These are phyloP conservation scores for Antennarius maculatus DNA, from an alignment of 2,797 vertebrate species.

Conservation along the genomic window DNA sequence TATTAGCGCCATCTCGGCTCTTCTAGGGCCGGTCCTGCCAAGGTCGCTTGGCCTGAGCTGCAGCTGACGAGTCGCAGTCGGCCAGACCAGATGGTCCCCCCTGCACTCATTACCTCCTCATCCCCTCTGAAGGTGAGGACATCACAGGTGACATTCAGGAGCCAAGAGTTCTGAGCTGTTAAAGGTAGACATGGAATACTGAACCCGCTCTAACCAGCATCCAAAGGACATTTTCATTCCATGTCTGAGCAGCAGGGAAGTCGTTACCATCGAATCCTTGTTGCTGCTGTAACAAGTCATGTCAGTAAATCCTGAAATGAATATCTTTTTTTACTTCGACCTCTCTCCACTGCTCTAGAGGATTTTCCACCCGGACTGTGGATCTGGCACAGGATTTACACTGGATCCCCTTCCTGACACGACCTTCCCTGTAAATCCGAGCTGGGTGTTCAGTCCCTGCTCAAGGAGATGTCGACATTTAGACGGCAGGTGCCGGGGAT, in stretches of 20 bases:
- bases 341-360: too few species aligned
- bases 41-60: constrained; percentile 77
- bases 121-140: constrained; percentile 75
- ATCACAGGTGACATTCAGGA: constrained; percentile 67
- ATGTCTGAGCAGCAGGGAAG: neutral
- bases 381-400: too few species aligned
- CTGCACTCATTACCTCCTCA: constrained; percentile 67
- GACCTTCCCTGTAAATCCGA: too few species aligned
- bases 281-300: constrained; percentile 29
- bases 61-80: constrained; percentile 69
- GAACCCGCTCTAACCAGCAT: neutral
- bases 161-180: constrained; percentile 23
- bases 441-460: too few species aligned
- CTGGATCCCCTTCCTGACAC: too few species aligned
- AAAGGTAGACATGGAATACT: constrained; percentile 3
- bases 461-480: too few species aligned
- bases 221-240: constrained; percentile 2
- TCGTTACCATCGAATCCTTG: too few species aligned
- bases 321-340: too few species aligned
- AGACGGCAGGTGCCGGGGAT: too few species aligned
- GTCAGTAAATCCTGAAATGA: constrained; percentile 11
- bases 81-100: constrained; percentile 79
- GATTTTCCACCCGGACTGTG: too few species aligned
- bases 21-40: constrained; percentile 67
- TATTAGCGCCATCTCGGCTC: constrained; percentile 68